phyloP scores from a whole-genome alignment of 2,797 vertebrate genomes.

The Halcyon smyrnensis region DNA sequence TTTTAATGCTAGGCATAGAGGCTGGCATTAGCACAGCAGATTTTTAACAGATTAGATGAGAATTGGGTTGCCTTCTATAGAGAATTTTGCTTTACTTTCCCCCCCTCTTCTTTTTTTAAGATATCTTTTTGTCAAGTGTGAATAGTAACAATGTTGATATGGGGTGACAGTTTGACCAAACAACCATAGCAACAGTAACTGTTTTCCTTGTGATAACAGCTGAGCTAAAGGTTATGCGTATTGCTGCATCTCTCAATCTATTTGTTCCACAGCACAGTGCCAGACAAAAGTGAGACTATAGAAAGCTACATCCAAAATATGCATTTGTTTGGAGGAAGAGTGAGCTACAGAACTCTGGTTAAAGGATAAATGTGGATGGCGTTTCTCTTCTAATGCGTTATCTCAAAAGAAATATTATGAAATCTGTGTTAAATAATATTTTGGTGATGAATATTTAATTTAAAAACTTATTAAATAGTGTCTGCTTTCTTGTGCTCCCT shows the following conservation, averaged over 20 bases:
- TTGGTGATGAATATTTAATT: background rate
- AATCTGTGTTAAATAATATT: background rate
- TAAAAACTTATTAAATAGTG: background rate
- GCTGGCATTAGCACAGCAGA: conserved; percentile 13
- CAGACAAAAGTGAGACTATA: background rate
- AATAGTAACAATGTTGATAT: conserved; percentile 52
- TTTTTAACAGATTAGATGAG: conserved; percentile 28
- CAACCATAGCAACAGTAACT: conserved; percentile 45
- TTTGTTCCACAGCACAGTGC: conserved; percentile 1
- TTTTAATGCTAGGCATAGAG: background rate
- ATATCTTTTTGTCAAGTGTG: conserved; percentile 50
- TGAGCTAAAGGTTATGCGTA: conserved; percentile 58
- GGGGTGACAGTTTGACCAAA: conserved; percentile 56
- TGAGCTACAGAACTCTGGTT: background rate
- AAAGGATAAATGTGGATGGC: background rate
- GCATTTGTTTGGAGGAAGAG: background rate
- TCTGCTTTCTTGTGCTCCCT: background rate
- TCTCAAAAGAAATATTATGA: background rate
- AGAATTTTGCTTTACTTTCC: background rate
- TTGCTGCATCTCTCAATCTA: conserved; percentile 49
- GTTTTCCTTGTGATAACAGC: conserved; percentile 59
- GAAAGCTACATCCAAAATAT: background rate
- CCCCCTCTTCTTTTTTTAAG: background rate
- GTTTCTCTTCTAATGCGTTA: background rate
- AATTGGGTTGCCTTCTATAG: background rate